Evolutionary conservation across 92 coral and sea anemone genomes (phyloP).

Genomic region (Chrysogorgia sp.): DNA sequence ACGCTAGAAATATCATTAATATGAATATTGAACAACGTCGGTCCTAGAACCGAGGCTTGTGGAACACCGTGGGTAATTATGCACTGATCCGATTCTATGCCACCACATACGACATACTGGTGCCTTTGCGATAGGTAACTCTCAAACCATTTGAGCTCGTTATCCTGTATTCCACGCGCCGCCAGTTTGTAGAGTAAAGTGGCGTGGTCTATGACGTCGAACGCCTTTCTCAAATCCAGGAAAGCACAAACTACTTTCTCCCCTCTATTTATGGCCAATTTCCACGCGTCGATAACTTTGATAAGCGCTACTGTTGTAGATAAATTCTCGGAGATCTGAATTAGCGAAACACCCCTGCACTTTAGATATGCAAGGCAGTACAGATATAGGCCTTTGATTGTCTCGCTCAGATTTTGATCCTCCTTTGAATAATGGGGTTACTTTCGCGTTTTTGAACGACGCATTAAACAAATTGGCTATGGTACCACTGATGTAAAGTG

Average conservation of each 20-base stretch:
- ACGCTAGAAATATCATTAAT: slow-evolving; percentile 55
- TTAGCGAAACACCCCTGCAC: slow-evolving; percentile 43
- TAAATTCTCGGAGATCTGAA: slow-evolving; percentile 28
- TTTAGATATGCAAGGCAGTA: slow-evolving; percentile 49
- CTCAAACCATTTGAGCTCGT: slow-evolving; percentile 59
- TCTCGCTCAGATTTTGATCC: slow-evolving; percentile 47
- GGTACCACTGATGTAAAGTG: slow-evolving; percentile 41
- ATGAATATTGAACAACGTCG: slow-evolving; percentile 60
- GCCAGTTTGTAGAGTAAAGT: slow-evolving; percentile 36
- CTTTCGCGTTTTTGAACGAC: slow-evolving; percentile 48
- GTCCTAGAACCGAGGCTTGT: slow-evolving; percentile 60
- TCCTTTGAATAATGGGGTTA: slow-evolving; percentile 51
- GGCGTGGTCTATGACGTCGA: slow-evolving; percentile 53
- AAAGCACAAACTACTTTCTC: slow-evolving; percentile 60
- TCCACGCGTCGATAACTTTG: slow-evolving; percentile 48
- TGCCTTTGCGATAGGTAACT: slow-evolving; percentile 44
- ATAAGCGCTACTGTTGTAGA: slow-evolving; percentile 50
- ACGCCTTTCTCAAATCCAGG: slow-evolving; percentile 47
- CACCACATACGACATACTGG: slow-evolving; percentile 43
- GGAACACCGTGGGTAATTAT: slow-evolving; percentile 58
- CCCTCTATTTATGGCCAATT: slow-evolving; percentile 50
- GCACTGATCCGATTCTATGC: slow-evolving; percentile 46
- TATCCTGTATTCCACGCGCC: slow-evolving; percentile 24
- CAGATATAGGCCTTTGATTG: no score
- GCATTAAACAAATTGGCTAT: slow-evolving; percentile 49